Base-by-base conservation (phyloP, 2,888 invertebrate species). In the Malachius bipustulatus region DNA sequence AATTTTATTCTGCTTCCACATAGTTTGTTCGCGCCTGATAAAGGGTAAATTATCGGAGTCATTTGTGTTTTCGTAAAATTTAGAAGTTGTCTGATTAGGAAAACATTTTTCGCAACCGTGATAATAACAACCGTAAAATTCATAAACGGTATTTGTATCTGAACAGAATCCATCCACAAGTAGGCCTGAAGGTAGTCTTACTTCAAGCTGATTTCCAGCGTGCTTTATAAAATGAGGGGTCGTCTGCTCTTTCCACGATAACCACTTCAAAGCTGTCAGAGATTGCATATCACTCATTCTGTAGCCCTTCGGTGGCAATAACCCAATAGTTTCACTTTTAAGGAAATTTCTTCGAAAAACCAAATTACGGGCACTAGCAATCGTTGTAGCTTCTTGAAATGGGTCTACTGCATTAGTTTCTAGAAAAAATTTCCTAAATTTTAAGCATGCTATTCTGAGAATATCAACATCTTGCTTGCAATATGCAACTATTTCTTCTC, bases 381-480 rank as follows among this genome's bases (percentile, higher is more conserved):
- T 43, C 2, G 38, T 42, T n/a, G n/a, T n/a, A n/a, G n/a, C n/a
- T n/a, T n/a, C n/a, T n/a, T n/a, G n/a, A n/a, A n/a, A n/a, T n/a
- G n/a, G n/a, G n/a, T n/a, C n/a, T n/a, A n/a, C n/a, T n/a, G n/a
- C n/a, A n/a, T n/a, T n/a, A n/a, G n/a, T n/a, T n/a, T n/a, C n/a
- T n/a, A n/a, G n/a, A n/a, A n/a, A n/a, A n/a, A n/a, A n/a, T n/a
- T n/a, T n/a, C 9, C 39, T 27, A 36, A 41, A 41, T 29, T 33
- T 39, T 11, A 35, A 14, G 24, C 35, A 35, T 28, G 10, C 33
- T 14, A 27, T 33, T 16, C 37, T 10, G 11, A 42, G 14, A 14
- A 43, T 42, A 14, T 35, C 29, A 8, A 41, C 43, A 30, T 41
- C 43, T 9, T 14, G 4, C 9, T 30, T 30, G 32, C 43, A 43